Conservation (phyloP, 2,113 vertebrate species). For the Falcunculus frontatus region DNA sequence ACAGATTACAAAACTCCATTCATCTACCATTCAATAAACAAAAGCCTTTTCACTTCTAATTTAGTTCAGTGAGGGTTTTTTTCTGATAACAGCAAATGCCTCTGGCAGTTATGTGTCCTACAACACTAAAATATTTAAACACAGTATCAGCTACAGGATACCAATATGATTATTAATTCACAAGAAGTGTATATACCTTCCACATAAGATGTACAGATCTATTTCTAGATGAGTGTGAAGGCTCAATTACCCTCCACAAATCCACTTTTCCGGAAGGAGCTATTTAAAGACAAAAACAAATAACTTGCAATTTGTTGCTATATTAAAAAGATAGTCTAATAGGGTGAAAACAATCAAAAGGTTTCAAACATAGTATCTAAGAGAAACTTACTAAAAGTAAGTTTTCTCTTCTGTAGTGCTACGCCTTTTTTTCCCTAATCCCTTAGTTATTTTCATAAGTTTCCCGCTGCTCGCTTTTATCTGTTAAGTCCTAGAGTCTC, state of each 20-base stretch:
- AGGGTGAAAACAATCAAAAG: background rate
- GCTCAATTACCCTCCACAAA: constrained; percentile 71
- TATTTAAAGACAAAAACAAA: constrained; percentile 21
- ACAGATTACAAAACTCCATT: background rate
- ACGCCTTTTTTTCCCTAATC: background rate
- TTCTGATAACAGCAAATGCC: background rate
- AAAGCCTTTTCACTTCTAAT: background rate
- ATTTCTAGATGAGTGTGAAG: background rate
- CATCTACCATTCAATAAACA: background rate
- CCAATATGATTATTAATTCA: background rate
- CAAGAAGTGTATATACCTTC: constrained; percentile 61
- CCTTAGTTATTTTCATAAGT: background rate
- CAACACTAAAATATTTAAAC: background rate
- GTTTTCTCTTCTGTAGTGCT: background rate
- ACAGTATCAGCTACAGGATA: background rate
- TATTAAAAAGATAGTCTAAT: background rate
- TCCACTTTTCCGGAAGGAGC: constrained; percentile 61
- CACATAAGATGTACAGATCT: constrained; percentile 67
- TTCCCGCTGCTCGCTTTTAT: background rate
- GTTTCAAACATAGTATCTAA: background rate
- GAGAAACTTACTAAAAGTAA: background rate
- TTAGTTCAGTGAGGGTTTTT: background rate
- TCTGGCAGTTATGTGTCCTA: background rate
- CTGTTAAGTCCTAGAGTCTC: background rate
- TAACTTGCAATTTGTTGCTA: background rate